Evolutionary conservation across 1,140 invertebrate genomes (phyloP).

Genomic region (Thaumatotibia leucotreta): DNA sequence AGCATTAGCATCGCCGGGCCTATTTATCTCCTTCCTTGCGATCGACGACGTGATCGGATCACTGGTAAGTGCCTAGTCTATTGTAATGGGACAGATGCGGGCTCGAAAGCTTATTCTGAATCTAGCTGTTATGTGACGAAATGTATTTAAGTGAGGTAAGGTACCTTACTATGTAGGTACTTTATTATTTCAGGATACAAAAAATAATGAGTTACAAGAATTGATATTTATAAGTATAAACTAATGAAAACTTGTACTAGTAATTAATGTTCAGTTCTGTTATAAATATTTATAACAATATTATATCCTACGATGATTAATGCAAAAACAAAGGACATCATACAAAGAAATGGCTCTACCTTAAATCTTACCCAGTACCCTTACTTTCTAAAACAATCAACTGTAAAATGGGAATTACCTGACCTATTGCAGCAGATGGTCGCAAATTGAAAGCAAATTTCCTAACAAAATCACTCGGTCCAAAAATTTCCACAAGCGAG

Average conservation of each 20-base stretch:
- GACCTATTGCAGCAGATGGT: neutral
- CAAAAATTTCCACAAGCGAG: neutral
- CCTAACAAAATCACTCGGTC: slow-evolving; percentile 8
- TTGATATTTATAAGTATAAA: too few species aligned
- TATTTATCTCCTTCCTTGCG: slow-evolving; percentile 4
- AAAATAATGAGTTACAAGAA: too few species aligned
- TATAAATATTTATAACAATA: too few species aligned
- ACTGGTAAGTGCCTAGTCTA: slow-evolving; percentile 2
- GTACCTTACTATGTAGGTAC: too few species aligned
- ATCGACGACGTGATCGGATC: slow-evolving; percentile 12
- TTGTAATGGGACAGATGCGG: neutral
- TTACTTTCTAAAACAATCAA: neutral
- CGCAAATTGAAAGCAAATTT: neutral
- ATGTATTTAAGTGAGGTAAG: neutral
- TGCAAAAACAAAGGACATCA: too few species aligned
- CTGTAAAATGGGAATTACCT: neutral
- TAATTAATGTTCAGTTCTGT: too few species aligned
- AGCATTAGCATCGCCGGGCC: slow-evolving; percentile 8
- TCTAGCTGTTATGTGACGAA: neutral
- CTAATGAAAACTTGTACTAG: too few species aligned
- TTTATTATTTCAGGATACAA: too few species aligned
- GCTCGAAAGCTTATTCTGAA: neutral
- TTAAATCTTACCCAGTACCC: too few species aligned
- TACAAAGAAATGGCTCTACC: too few species aligned
- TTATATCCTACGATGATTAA: too few species aligned